Base-by-base conservation (phyloP, 2,113 vertebrate genomes). In the Sorex fumeus region DNA sequence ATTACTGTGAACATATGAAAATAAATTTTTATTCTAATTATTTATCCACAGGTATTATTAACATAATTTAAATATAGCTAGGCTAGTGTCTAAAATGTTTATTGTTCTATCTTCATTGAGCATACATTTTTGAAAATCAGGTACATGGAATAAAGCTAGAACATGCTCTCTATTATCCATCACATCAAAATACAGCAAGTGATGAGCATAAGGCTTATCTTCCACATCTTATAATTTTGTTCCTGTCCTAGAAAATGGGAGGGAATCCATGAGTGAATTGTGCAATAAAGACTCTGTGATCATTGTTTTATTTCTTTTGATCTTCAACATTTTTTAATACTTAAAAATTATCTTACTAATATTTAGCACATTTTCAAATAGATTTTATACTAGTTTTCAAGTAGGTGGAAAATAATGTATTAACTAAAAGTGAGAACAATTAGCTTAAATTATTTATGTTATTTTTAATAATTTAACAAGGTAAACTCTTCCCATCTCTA, bases 1-100 rank as follows among this genome's bases (percentile, higher is more conserved):
- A 36, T 90, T 83, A 91, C 88, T 92, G 57, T 71, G 89, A 92
- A 85, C 94, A 81, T 90, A 93, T 84, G 80, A 95, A 97, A 97
- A 85, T 87, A 95, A 97, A 93, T 43, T 85, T 47, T 75, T 6
- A 90, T 57, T 86, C n/a, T 83, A 95, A 95, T 85, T 69, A 81
- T 95, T 97, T 92, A 95, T 57, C 8, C 43, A 88, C 75, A 95
- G 74, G 50, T 85, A n/a, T 83, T 89, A n/a, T 15, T 79, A 75
- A 28, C 23, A 30, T 19, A 50, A 50, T 50, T 50, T 50, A 50
- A 90, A 19, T 2, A 23, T 64, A 87, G 83, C 15, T 62, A 8
- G 64, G 72, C 11, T 9, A 36, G 18, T 70, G n/a, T 75, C 1
- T 91, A 88, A 94, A 60, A 23, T 60, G 57, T 60, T 7, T 1